These are phyloP conservation scores for Tinea trinotella DNA, from an alignment of 2,888 invertebrate genomes.

Conservation along the genomic window DNA sequence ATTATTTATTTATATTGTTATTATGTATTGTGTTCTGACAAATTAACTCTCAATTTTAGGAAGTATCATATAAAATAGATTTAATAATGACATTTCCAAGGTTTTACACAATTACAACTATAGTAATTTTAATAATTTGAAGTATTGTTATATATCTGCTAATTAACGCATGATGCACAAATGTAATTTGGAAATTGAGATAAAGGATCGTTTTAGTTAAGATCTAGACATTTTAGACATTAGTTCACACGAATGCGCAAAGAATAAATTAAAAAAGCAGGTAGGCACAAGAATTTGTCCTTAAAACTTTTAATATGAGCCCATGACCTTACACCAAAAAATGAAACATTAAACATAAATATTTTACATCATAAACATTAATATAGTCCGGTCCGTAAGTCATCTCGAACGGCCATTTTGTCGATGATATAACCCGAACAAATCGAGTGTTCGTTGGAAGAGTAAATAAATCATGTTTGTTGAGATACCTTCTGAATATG, in stretches of 20 bases:
- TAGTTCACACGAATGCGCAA: neutral
- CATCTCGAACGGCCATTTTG: conserved; percentile 2
- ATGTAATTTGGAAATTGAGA: neutral
- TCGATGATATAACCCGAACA: conserved; percentile 4
- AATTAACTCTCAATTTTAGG: too few relatives aligned
- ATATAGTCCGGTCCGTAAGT: neutral
- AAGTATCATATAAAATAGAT: too few relatives aligned
- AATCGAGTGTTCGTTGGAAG: neutral
- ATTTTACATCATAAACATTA: conserved; percentile 4
- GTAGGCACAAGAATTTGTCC: neutral
- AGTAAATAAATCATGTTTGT: conserved; percentile 19
- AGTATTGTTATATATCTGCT: too few relatives aligned
- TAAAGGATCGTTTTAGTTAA: neutral
- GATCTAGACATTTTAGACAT: neutral
- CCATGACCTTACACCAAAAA: conserved; percentile 5
- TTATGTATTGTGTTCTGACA: too few relatives aligned
- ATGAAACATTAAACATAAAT: neutral
- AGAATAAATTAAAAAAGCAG: neutral
- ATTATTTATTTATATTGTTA: too few relatives aligned
- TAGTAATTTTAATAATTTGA: too few relatives aligned
- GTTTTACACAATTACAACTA: too few relatives aligned
- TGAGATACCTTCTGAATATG: conserved; percentile 22
- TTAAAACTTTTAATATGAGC: neutral
- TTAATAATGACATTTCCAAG: too few relatives aligned
- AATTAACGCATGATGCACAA: too few relatives aligned